Conservation (phyloP, 2,797 vertebrate species). For the Pterois miles region DNA sequence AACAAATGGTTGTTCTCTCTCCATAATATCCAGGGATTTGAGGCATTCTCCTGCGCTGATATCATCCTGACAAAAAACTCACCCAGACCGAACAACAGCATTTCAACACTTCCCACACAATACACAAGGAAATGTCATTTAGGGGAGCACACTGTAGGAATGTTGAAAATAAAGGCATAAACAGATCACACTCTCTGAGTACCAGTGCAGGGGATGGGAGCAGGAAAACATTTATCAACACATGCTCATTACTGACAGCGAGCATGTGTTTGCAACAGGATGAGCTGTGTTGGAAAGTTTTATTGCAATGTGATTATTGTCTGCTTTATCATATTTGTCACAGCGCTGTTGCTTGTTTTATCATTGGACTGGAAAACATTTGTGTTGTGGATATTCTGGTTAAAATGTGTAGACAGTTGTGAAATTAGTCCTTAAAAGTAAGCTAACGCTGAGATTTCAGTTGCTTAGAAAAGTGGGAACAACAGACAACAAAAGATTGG, state of each 20-base stretch:
- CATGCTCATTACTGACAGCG: not conserved
- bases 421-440: not conserved
- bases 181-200: slow-evolving; percentile 24
- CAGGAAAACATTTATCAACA: slow-evolving; percentile 6
- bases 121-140: slow-evolving; percentile 51
- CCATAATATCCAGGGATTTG: slow-evolving; percentile 61
- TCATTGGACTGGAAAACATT: slow-evolving; percentile 1
- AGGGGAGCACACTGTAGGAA: slow-evolving; percentile 35
- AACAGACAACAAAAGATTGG: not conserved
- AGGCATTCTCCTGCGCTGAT: slow-evolving; percentile 68
- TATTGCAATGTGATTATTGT: not conserved
- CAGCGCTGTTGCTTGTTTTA: slow-evolving; percentile 8
- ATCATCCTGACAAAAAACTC: slow-evolving; percentile 56
- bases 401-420: not conserved
- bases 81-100: slow-evolving; percentile 57
- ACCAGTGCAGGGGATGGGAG: slow-evolving; percentile 4
- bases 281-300: not conserved
- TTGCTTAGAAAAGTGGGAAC: not conserved
- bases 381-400: not conserved
- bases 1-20: slow-evolving; percentile 62
- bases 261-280: slow-evolving; percentile 4
- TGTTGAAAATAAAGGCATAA: slow-evolving; percentile 52
- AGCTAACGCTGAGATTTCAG: not conserved
- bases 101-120: slow-evolving; percentile 65
- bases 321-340: not conserved